Evolutionary conservation across 2,888 invertebrate genomes (phyloP), one percentile per base, ranked within the genome.

Genomic region (Andrena minutula): DNA sequence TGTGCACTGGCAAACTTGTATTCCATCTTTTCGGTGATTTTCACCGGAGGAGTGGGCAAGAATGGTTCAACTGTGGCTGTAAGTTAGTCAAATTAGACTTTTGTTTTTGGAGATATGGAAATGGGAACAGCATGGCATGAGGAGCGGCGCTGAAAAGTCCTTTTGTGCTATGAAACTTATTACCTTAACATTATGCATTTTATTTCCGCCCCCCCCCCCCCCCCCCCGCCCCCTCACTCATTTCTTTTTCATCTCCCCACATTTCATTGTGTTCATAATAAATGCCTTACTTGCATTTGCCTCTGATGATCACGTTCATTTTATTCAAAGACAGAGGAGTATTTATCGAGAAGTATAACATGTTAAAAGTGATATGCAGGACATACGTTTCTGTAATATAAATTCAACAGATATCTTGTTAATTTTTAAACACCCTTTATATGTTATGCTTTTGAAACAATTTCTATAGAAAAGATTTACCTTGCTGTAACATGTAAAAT

Each of bases 1-100:
- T 96, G 96, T 95, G 96, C 97, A 91, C 94, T 95, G 93, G 95
- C 96, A 94, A 96, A 97, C 92, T 95, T 97, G 93, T 96, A 96
- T 94, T 95, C 96, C 94, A 96, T 97, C 94, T 95, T 96, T 94
- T 95, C 96, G 91, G 94, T 95, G 91, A 95, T 96, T 93, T 95
- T 95, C 93, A 95, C 96, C 94, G 98, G 98, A 94, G 99, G 99
- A 94, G 97, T 98, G 93, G 99, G 99, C 94, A 99, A 99, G 96
- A 99, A 99, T 95, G 99, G 99, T 95, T 99, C 99, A 91, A 98
- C 99, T 88, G 98, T 99, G 92, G 99, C 99, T 95, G 99, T 99
- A 97, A 98, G 98, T 94, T 91, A 80, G 87, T 86, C 86, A 90
- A 72, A 90, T 85, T 90, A 89, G 90, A 87, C 82, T 84, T 85